Evolutionary conservation across 2,888 invertebrate genomes (phyloP).

Genomic region (Aleiodes testaceus): DNA sequence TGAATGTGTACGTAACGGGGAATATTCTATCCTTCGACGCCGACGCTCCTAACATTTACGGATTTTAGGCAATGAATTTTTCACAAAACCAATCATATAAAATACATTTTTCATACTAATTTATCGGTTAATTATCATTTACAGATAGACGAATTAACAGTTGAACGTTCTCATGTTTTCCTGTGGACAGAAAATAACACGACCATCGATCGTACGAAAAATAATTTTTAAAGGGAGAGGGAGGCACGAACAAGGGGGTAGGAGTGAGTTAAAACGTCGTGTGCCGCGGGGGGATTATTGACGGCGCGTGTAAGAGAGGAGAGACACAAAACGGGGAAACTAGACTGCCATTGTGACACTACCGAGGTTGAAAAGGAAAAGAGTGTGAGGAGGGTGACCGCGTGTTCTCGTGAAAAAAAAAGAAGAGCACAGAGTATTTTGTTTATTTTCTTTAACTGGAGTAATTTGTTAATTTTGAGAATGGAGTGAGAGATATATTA

Average conservation of each 20-base stretch:
- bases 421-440: not conserved
- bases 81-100: no score
- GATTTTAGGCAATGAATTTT: not conserved
- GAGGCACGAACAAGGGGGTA: constrained; percentile 26
- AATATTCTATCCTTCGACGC: constrained; percentile 28
- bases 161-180: no score
- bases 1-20: constrained; percentile 16
- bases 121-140: no score
- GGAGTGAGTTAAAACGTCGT: constrained; percentile 34
- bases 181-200: not conserved
- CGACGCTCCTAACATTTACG: constrained; percentile 15
- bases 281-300: constrained; percentile 44
- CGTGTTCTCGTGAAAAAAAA: constrained; percentile 14
- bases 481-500: not conserved
- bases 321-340: constrained; percentile 28
- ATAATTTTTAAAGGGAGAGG: constrained; percentile 1
- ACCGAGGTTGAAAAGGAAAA: constrained; percentile 35
- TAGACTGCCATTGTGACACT: constrained; percentile 35
- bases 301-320: constrained; percentile 22
- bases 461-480: not conserved
- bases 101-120: no score
- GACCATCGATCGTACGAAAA: constrained; percentile 4
- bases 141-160: no score
- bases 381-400: constrained; percentile 32
- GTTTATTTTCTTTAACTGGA: not conserved